These are phyloP conservation scores for Sebastes alutus DNA, from an alignment of 2,797 vertebrate genomes.

Conservation along the genomic window DNA sequence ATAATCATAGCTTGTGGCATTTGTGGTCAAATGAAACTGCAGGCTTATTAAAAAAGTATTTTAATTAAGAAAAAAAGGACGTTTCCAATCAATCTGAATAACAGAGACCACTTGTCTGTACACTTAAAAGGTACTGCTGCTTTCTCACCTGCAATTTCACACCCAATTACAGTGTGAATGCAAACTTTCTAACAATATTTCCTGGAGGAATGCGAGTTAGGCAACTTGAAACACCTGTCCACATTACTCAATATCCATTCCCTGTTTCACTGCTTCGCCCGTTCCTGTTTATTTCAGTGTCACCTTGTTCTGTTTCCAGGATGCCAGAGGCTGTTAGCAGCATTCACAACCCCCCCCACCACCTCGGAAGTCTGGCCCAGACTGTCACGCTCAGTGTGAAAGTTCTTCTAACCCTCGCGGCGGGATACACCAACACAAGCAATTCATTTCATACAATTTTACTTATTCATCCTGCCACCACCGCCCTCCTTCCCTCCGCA, in stretches of 20 bases:
- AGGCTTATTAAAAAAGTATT: background rate
- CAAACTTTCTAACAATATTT: slow-evolving; percentile 48
- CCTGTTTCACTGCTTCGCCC: slow-evolving; percentile 11
- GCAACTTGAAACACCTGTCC: slow-evolving; percentile 43
- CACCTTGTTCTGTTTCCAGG: slow-evolving; percentile 26
- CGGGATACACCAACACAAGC: background rate
- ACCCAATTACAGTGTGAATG: slow-evolving; percentile 51
- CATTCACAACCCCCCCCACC: background rate
- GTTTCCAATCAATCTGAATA: slow-evolving; percentile 14
- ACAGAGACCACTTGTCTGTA: slow-evolving; percentile 24
- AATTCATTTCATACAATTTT: slow-evolving; percentile 54
- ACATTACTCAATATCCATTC: slow-evolving; percentile 49
- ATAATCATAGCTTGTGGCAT: background rate
- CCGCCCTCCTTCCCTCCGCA: background rate
- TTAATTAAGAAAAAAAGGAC: slow-evolving; percentile 17
- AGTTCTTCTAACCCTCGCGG: slow-evolving; percentile 22
- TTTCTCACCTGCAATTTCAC: slow-evolving; percentile 69
- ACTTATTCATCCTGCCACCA: slow-evolving; percentile 32
- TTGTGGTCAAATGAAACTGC: background rate
- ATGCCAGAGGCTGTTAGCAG: slow-evolving; percentile 30
- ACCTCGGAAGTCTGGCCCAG: slow-evolving; percentile 18
- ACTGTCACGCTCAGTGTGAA: slow-evolving; percentile 16
- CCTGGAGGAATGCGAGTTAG: slow-evolving; percentile 4
- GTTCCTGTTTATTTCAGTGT: slow-evolving; percentile 32
- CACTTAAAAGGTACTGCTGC: slow-evolving; percentile 31